phyloP scores from a whole-genome alignment of 2,888 invertebrate species.

The Buathra laborator region DNA sequence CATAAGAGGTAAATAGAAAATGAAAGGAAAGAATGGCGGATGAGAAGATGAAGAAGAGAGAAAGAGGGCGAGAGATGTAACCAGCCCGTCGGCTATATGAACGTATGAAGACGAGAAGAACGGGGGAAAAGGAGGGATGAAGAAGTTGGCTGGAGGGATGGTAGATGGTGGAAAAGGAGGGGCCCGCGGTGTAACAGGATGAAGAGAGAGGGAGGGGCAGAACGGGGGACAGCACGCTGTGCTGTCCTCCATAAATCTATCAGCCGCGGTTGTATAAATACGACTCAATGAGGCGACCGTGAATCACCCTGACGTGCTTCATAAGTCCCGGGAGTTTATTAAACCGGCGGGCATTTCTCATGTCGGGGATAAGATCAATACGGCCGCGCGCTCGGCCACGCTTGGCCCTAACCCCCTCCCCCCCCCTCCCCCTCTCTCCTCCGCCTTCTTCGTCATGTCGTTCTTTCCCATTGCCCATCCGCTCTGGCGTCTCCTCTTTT shows the following conservation, averaged over 20 bases:
- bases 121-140: slow-evolving; percentile 68
- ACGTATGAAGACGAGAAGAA: slow-evolving; percentile 71
- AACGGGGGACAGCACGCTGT: slow-evolving; percentile 83
- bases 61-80: slow-evolving; percentile 37
- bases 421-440: slow-evolving; percentile 59
- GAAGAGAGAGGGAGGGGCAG: slow-evolving; percentile 70
- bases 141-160: slow-evolving; percentile 68
- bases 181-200: slow-evolving; percentile 60
- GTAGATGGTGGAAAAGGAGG: slow-evolving; percentile 62
- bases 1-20: slow-evolving; percentile 46
- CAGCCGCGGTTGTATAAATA: slow-evolving; percentile 85
- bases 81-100: slow-evolving; percentile 46
- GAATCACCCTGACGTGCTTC: slow-evolving; percentile 85
- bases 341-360: slow-evolving; percentile 85
- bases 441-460: slow-evolving; percentile 38
- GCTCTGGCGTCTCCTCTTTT: slow-evolving; percentile 60
- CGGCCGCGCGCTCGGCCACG: slow-evolving; percentile 83
- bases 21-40: slow-evolving; percentile 46
- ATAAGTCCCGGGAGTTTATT: slow-evolving; percentile 86
- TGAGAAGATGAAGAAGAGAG: slow-evolving; percentile 51
- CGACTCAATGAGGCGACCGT: slow-evolving; percentile 85
- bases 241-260: slow-evolving; percentile 85
- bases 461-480: slow-evolving; percentile 58
- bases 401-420: slow-evolving; percentile 79
- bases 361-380: slow-evolving; percentile 86